Base-by-base conservation (phyloP, 2,113 vertebrate species). In the Nerophis ophidion region DNA sequence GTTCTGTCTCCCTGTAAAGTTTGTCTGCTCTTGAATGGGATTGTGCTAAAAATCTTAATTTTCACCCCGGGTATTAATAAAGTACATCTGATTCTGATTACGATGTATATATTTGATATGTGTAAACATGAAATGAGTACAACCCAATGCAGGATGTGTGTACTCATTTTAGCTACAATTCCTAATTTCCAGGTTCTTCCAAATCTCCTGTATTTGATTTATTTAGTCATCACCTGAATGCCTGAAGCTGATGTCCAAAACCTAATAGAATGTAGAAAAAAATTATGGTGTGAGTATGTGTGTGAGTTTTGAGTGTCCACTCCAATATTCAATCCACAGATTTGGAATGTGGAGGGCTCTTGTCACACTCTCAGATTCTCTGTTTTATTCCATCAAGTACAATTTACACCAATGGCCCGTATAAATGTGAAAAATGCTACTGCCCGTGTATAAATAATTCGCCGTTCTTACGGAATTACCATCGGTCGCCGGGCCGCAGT, bases 401-500 rank as follows among this genome's bases (percentile, higher is more conserved):
- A 77, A 66, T 88, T 85, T 84, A 84, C 84, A 81, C 74, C 80
- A 71, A 79, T 72, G 66, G 63, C 68, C 61, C 16, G 59, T 74
- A 54, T 68, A 66, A 54, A 54, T 64, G 77, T 72, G 74, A 83
- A 87, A 86, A 88, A 84, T 86, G 82, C 82, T 87, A 89, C 89
- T 87, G 78, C 66, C 77, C 77, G 56, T 70, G 76, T 83, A 81
- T 84, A 87, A 89, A 86, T 88, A 74, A 86, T 89, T 90, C 88
- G 84, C 83, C 76, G 78, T 84, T 83, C 84, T 89, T 89, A 89
- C 79, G 40, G 11, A 88, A 82, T 83, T 83, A 64, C 75, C 61
- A 84, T 89, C 87, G 3, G 40, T 11, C 11, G 86, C 89, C 89
- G 10, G 83, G 81, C 82, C 49, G 33, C 57, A 60, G 12, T 88